Percentiles rank a stretch among this genome's conserved stretches.
Conservation (phyloP, 1,140 invertebrate species). For the Araneus ventricosus region DNA sequence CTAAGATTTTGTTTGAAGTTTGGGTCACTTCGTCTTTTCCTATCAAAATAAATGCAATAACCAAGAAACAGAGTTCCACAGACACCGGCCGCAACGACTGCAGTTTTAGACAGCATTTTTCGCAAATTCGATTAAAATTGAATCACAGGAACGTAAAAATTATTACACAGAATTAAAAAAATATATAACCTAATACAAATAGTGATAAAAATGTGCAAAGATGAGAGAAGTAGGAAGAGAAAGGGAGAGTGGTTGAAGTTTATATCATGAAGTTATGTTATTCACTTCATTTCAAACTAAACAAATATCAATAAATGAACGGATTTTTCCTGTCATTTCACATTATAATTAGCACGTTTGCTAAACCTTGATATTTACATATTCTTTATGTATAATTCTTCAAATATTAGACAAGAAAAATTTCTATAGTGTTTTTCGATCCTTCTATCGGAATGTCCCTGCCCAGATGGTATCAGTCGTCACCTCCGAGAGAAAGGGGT, state of each 20-base stretch:
- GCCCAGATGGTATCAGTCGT: no score
- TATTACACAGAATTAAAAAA: background rate
- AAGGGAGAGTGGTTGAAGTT: background rate
- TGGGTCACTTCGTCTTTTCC: constrained; percentile 94
- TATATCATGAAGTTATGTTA: background rate
- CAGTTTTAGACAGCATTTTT: constrained; percentile 82
- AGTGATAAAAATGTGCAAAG: background rate
- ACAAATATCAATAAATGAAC: background rate
- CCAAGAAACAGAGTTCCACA: constrained; percentile 94
- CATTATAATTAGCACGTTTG: no score
- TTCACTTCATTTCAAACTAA: background rate
- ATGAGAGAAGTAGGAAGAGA: background rate
- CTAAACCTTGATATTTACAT: no score
- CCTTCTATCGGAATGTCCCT: no score
- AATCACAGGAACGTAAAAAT: background rate
- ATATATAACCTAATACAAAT: background rate
- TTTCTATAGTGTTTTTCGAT: no score
- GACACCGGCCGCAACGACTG: constrained; percentile 90
- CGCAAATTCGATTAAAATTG: background rate
- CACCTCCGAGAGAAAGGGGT: no score
- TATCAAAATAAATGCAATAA: constrained; percentile 98
- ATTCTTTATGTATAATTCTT: no score
- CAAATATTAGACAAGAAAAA: no score
- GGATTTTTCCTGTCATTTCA: no score
- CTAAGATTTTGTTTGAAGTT: constrained; percentile 96